These are phyloP conservation scores for Iselma pallidipennis DNA, from an alignment of 2,888 invertebrate genomes.

Conservation along the genomic window DNA sequence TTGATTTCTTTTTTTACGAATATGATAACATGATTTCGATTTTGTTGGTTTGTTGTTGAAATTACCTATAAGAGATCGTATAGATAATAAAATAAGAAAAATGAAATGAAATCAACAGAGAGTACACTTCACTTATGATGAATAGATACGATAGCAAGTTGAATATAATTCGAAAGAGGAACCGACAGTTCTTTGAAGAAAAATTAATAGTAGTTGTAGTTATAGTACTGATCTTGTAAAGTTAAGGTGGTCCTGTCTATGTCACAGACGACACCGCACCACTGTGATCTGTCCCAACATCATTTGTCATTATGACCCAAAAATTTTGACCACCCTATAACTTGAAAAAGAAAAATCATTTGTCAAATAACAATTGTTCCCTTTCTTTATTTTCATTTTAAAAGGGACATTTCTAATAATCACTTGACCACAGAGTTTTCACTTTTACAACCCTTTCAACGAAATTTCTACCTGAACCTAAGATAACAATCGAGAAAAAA, in stretches of 20 bases:
- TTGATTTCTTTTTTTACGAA: no score
- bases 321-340: slow-evolving; percentile 52
- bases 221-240: slow-evolving; percentile 38
- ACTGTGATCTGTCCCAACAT: slow-evolving; percentile 54
- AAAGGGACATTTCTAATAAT: slow-evolving; percentile 29
- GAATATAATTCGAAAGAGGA: slow-evolving; percentile 2
- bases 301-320: slow-evolving; percentile 53
- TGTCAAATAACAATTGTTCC: slow-evolving; percentile 55
- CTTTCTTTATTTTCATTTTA: slow-evolving; percentile 26
- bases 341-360: slow-evolving; percentile 55
- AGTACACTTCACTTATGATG: not conserved
- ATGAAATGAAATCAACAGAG: not conserved
- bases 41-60: no score
- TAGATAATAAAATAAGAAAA: not conserved
- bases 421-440: slow-evolving; percentile 43
- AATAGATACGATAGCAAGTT: not conserved
- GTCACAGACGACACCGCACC: slow-evolving; percentile 46
- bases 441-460: slow-evolving; percentile 43
- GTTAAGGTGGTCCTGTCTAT: slow-evolving; percentile 52
- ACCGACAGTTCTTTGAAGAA: slow-evolving; percentile 37
- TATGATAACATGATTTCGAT: no score
- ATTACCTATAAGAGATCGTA: not conserved
- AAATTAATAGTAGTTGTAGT: slow-evolving; percentile 43
- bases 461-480: slow-evolving; percentile 13
- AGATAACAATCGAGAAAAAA: not conserved